Evolutionary conservation across 2,113 vertebrate genomes (phyloP), one percentile per base, ranked within the genome.

Genomic region (Hucho hucho): DNA sequence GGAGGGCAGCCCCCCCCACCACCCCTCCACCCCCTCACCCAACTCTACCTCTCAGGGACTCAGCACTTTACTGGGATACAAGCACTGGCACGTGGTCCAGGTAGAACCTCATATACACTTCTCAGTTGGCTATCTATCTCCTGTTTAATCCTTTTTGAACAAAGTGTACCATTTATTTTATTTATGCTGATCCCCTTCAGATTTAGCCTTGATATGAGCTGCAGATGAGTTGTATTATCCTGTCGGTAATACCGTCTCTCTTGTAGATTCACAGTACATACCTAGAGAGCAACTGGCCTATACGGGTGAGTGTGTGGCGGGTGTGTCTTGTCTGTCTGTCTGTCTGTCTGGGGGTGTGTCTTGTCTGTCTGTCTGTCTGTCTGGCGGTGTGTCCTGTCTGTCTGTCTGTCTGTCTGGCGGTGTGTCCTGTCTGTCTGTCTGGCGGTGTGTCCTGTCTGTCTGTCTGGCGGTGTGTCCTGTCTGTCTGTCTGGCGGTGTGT

Each of bases 1-100:
- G 22, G 95, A 95, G 72, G 91, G 90, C 87, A 93, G 91, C 84
- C 93, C 91, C 0, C 91, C 93, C 84, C 89, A 92, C 79, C 88
- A 89, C 75, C 81, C 80, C 89, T 84, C 16, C 89, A 92, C 88
- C 89, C 90, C 76, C 89, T 87, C 90, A 74, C 88, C 92, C 72
- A 89, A 92, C 87, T 88, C 95, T 77, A 92, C 95, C 93, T 94
- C 97, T 95, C 97, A 96, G 93, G 96, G 96, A 88, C 95, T 98
- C 95, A 98, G 97, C 96, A 96, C 96, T 96, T 97, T 99, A 96
- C 93, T 99, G 83, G 98, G 97, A 87, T 97, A 99, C 92, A 95
- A 97, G 80, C 98, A 99, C 88, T 99, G 97, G 98, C 97, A 99
- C 26, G 95, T 99, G 79, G 95, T 99, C 80, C 98, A 99, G 96